These are phyloP conservation scores for Doryteuthis pealeii DNA, from an alignment of 1,140 invertebrate genomes.

Conservation along the genomic window DNA sequence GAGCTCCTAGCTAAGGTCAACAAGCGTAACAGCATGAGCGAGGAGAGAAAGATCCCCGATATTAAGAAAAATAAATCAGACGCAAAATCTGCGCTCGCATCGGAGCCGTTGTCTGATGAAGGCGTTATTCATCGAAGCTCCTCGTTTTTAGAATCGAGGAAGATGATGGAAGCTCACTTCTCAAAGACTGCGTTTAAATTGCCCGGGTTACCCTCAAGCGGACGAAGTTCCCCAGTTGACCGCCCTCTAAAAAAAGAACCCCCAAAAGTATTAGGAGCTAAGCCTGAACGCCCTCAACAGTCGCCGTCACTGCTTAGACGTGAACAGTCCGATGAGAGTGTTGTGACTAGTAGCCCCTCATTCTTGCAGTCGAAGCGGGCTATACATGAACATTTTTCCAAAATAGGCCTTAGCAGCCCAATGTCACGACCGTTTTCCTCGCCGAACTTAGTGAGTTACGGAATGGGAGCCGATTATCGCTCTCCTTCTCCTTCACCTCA, in stretches of 20 bases:
- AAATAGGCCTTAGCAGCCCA: background rate
- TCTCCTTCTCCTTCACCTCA: background rate
- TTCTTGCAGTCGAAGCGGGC: background rate
- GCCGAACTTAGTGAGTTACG: background rate
- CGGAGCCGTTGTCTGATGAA: background rate
- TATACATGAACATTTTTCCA: background rate
- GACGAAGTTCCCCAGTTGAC: background rate
- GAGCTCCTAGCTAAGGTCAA: background rate
- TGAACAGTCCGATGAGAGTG: background rate
- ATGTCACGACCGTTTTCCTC: background rate
- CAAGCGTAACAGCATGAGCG: background rate
- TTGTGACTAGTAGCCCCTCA: background rate
- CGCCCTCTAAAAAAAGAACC: background rate
- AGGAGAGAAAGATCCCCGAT: background rate
- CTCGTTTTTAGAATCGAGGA: background rate
- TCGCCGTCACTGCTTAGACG: background rate
- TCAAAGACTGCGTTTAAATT: background rate
- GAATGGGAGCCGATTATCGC: background rate
- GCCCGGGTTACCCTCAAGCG: background rate
- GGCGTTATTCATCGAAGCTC: background rate
- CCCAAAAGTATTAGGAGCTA: background rate
- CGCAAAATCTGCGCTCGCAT: background rate
- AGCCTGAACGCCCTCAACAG: background rate
- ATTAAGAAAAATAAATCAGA: background rate
- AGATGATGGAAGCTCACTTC: background rate